Evolutionary conservation across 2,797 vertebrate species (phyloP).

Genomic region (Oreochromis mossambicus): DNA sequence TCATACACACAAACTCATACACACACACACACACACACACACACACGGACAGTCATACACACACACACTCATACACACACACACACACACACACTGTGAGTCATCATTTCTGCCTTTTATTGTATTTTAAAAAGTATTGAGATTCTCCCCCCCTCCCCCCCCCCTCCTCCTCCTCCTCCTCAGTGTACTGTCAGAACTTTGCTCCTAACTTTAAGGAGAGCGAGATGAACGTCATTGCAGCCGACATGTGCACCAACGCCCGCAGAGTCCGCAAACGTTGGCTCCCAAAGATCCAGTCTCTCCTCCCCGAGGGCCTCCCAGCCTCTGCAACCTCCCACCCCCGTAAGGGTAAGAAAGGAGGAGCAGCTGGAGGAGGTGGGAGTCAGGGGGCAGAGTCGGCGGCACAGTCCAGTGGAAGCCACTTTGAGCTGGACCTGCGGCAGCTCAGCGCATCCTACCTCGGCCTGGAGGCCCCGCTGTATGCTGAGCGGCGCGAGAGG

Average conservation of each 20-base stretch:
- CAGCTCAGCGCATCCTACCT: conserved; percentile 61
- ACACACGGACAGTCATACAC: too few species aligned
- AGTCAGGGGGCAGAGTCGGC: background rate
- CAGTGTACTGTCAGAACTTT: conserved; percentile 97
- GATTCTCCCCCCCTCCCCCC: background rate
- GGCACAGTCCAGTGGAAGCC: conserved; percentile 3
- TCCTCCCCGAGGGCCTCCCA: conserved; percentile 82
- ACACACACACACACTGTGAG: background rate
- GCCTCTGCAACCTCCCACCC: conserved; percentile 28
- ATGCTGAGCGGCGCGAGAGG: conserved; percentile 16
- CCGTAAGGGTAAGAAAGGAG: conserved; percentile 45
- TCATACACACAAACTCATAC: background rate
- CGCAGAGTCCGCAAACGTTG: conserved; percentile 93
- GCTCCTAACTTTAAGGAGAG: conserved; percentile 97
- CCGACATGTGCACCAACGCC: conserved; percentile 95
- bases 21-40: background rate
- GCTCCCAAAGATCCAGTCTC: conserved; percentile 95
- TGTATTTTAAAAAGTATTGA: background rate
- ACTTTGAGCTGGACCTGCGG: conserved; percentile 57
- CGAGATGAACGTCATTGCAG: conserved; percentile 95
- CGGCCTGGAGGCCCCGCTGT: conserved; percentile 42
- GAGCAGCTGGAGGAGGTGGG: background rate
- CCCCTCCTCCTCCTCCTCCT: background rate
- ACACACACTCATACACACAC: background rate
- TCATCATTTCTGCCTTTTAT: background rate